A percentile compares a stretch with the other conserved stretches of the same genome.
These are phyloP conservation scores for Eriocheir sinensis DNA, from an alignment of 1,140 invertebrate genomes.

Conservation along the genomic window DNA sequence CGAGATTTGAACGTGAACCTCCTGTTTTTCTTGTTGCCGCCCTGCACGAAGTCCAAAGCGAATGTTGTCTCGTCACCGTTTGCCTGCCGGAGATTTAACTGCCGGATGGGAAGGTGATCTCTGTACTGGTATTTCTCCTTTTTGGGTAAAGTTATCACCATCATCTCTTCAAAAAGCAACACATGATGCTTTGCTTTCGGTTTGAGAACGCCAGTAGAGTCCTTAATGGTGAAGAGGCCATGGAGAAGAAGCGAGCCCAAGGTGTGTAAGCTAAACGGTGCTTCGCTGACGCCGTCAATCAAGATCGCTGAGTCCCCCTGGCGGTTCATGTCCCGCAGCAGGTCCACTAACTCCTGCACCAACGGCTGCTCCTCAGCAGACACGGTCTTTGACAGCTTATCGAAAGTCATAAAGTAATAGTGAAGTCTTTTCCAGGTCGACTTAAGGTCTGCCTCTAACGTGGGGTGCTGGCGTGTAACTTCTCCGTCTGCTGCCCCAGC, in stretches of 20 bases:
- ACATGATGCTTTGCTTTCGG: background rate
- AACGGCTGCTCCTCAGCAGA: background rate
- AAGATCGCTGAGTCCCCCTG: conserved; percentile 53
- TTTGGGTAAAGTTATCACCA: conserved; percentile 33
- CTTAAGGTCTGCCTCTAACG: background rate
- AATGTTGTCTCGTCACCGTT: background rate
- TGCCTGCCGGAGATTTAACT: background rate
- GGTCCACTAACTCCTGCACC: background rate
- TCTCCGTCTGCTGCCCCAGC: conserved; percentile 30
- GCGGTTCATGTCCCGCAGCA: conserved; percentile 8
- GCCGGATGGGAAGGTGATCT: conserved; percentile 34
- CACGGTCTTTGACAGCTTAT: background rate
- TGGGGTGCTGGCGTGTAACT: background rate
- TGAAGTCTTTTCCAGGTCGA: conserved; percentile 46
- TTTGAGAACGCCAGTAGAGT: background rate
- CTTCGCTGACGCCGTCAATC: background rate
- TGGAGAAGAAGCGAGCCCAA: conserved; percentile 32
- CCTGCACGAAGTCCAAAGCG: conserved; percentile 10
- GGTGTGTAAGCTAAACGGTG: conserved; percentile 37
- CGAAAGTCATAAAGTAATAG: conserved; percentile 58
- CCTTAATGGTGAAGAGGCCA: conserved; percentile 28
- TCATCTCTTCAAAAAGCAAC: conserved; percentile 47
- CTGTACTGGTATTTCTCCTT: conserved; percentile 23
- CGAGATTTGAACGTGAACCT: conserved; percentile 24
- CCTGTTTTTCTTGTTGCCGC: background rate